Evolutionary conservation across 2,888 invertebrate species (phyloP), one percentile per base, ranked within the genome.

Genomic region (Harpagoxenus sublaevis): DNA sequence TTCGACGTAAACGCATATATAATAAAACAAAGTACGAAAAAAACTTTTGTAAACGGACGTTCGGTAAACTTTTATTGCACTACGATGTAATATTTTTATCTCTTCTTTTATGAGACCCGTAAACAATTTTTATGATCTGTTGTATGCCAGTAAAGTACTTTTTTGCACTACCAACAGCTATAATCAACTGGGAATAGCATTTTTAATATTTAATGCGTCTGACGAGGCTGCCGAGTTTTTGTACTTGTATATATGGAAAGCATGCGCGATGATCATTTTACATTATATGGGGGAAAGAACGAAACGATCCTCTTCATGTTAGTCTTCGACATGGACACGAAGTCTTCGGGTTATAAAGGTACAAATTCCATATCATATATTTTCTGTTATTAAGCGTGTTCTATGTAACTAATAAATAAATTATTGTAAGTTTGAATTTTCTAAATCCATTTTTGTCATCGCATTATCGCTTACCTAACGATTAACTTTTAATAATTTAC

Each of bases 131-230:
- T 71, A 39, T n/a, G 70, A 35, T n/a, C 6, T 39, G 3, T 18
- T 57, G 9, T 45, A 65, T 15, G 6, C 23, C 28, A 28, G 12
- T 73, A 15, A 45, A 60, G 35, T 23, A 28, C 12, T 55, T 35
- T 57, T 12, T 57, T 55, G 18, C 45, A 3, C 8, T 23, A 39
- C 31, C 5, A 71, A 55, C 8, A 73, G 9, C 57, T 42, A 15
- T n/a, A 15, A 57, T 42, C 57, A 73, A 28, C 6, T 73, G 12
- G 31, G 18, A 6, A 74, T 74, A 74, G 60, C 18, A 18, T 18
- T 18, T 28, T 39, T 31, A 74, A 74, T 74, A 74, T 60, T 74
- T 74, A 60, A 74, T 74, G 28, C 28, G 23, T 48, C 45, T 45
- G 28, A 66, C 23, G 42, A 45, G 5, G 28, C 5, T 0, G 6